A percentile compares a stretch with the other conserved stretches of the same genome.
Conservation (phyloP, 2,113 vertebrate species). For the Zootoca vivipara region DNA sequence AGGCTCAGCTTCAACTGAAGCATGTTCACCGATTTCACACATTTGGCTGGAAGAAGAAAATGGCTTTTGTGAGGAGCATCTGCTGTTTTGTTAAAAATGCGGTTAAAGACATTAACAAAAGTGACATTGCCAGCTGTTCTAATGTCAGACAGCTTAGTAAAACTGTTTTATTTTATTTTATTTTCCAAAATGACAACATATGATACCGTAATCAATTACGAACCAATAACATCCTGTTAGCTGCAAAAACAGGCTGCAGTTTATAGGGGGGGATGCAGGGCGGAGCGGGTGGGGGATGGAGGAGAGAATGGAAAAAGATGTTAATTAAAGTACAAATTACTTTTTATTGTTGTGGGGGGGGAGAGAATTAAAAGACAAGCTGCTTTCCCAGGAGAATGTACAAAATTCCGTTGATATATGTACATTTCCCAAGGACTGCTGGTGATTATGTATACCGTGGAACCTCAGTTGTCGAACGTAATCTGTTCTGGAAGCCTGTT, state of each 20-base stretch:
- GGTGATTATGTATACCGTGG: no score
- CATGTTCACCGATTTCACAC: conserved; percentile 68
- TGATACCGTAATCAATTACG: conserved; percentile 84
- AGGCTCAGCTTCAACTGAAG: conserved; percentile 54
- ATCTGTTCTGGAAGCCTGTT: no score
- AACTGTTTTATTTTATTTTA: conserved; percentile 59
- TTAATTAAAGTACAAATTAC: conserved; percentile 74
- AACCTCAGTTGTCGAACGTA: no score
- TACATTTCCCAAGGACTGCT: no score
- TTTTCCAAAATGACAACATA: conserved; percentile 82
- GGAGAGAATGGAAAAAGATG: conserved; percentile 13
- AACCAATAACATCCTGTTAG: conserved; percentile 75
- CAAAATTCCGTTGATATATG: neutral
- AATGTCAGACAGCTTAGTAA: conserved; percentile 81
- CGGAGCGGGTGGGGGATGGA: neutral
- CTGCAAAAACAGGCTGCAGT: conserved; percentile 64
- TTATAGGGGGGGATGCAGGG: neutral
- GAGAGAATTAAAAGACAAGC: neutral
- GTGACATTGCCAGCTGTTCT: conserved; percentile 84
- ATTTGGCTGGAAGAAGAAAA: conserved; percentile 79
- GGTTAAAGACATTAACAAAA: conserved; percentile 86
- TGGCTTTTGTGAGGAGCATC: conserved; percentile 85
- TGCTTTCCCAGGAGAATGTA: conserved; percentile 39
- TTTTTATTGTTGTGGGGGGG: conserved; percentile 32
- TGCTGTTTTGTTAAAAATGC: conserved; percentile 87